These are phyloP conservation scores for Agrochola circellaris DNA, from an alignment of 2,888 invertebrate species.

Conservation along the genomic window DNA sequence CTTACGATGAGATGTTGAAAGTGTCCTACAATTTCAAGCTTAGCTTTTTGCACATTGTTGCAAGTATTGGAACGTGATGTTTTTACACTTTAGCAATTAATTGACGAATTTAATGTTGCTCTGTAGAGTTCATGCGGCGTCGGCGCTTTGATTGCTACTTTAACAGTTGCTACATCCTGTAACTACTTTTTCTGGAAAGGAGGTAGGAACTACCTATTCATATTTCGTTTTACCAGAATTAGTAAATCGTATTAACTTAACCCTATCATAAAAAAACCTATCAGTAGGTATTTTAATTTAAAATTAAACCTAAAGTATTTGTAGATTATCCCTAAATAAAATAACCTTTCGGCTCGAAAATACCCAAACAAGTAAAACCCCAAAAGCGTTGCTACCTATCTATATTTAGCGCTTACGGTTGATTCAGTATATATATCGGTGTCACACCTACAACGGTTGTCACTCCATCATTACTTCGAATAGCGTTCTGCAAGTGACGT, in stretches of 20 bases:
- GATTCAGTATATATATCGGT: conserved; percentile 27
- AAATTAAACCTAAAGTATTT: conserved; percentile 21
- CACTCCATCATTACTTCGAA: conserved; percentile 56
- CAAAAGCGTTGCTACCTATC: conserved; percentile 4
- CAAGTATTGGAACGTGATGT: neutral
- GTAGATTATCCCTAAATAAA: conserved; percentile 29
- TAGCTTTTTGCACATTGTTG: conserved; percentile 11
- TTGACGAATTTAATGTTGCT: conserved; percentile 30
- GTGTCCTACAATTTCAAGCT: conserved; percentile 20
- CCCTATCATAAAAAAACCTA: neutral
- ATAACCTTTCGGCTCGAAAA: conserved; percentile 39
- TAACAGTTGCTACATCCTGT: neutral
- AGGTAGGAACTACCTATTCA: no score
- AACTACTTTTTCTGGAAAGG: neutral
- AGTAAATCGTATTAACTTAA: neutral
- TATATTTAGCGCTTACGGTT: conserved; percentile 42
- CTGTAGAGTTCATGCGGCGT: conserved; percentile 16
- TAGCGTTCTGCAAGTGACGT: conserved; percentile 51
- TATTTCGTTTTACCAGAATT: neutral
- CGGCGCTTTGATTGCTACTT: neutral
- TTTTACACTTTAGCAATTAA: conserved; percentile 35
- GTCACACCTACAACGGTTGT: conserved; percentile 36
- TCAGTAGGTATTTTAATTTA: neutral
- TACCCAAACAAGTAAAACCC: conserved; percentile 14
- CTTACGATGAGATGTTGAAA: conserved; percentile 23